phyloP scores from a whole-genome alignment of 2,888 invertebrate species.

The Malachius bipustulatus region DNA sequence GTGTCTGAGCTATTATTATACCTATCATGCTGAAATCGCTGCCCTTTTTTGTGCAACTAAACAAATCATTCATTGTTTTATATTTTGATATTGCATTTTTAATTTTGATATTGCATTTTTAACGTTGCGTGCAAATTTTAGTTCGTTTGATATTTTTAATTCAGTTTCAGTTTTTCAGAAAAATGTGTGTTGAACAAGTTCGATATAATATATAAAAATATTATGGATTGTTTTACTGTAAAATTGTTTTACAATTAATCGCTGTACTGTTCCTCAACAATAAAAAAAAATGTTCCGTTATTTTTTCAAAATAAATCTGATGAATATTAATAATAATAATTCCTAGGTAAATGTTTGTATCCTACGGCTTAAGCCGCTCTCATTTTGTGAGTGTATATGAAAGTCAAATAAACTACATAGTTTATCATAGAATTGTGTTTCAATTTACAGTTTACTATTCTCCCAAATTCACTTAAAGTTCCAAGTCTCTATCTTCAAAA shows the following conservation, averaged over 20 bases:
- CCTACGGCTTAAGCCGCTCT: constrained; percentile 41
- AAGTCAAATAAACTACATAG: constrained; percentile 43
- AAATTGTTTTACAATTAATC: constrained; percentile 17
- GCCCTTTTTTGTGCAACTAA: constrained; percentile 6
- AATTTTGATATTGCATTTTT: background rate
- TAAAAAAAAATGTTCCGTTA: constrained; percentile 31
- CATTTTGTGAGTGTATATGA: constrained; percentile 43
- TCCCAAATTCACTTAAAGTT: no score
- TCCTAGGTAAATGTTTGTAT: constrained; percentile 43
- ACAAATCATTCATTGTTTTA: constrained; percentile 4
- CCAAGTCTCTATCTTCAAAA: no score
- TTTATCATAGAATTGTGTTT: constrained; percentile 35
- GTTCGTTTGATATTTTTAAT: no score
- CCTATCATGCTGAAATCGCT: no score
- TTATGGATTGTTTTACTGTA: constrained; percentile 6
- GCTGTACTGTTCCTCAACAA: constrained; percentile 25
- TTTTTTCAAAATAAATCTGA: constrained; percentile 29
- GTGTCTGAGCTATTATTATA: constrained; percentile 15
- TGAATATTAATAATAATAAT: constrained; percentile 43
- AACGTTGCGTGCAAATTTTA: background rate
- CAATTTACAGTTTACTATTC: no score
- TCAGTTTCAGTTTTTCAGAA: no score
- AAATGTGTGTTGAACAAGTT: no score
- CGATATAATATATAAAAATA: background rate
- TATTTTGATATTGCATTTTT: background rate